Evolutionary conservation across 1,140 invertebrate genomes (phyloP), one percentile per base, ranked within the genome.

Genomic region (Colletes latitarsis): DNA sequence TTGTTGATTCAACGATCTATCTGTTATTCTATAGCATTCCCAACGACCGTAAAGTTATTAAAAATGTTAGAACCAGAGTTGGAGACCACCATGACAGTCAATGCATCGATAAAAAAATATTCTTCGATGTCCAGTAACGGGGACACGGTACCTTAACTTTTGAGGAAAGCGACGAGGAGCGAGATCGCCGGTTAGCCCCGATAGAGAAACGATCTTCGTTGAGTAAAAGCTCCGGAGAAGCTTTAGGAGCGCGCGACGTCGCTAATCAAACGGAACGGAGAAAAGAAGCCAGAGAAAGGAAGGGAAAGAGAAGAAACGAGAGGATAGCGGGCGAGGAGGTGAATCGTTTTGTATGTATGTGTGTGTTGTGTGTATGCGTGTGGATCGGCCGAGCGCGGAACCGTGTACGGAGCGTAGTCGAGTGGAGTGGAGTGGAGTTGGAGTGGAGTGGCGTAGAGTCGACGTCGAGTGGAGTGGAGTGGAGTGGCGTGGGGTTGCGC

Each of bases 401-500:
- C 81, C 80, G 83, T 82, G 84, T 80, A 87, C 86, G 81, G 79
- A 77, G 71, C 46, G 49, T 66, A 73, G 68, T 46, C 14, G 73
- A 77, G 73, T 67, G 67, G 67, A 77, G 73, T 30, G 30, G 66
- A 66, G 77, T 60, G 58, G 81, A 77, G 71, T 53, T n/a, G 68
- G 81, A 52, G 77, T 70, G 52, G 70, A 64, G 71, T 76, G 55
- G 69, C 55, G 67, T 75, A 30, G 69, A 67, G 39, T 49, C 66
- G 87, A 58, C 49, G 82, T 66, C 71, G 78, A 63, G 82, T 53
- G 74, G 76, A 39, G 73, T 53, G 74, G 76, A 39, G 73, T 39
- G 81, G 41, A 43, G 77, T 39, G 74, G 87, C 86, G 88, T 88
- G 89, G 86, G 87, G 91, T 87, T 88, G 89, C 73, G 85, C 85